Evolutionary conservation across 2,888 invertebrate species (phyloP).

Genomic region (Deroplatys truncata): DNA sequence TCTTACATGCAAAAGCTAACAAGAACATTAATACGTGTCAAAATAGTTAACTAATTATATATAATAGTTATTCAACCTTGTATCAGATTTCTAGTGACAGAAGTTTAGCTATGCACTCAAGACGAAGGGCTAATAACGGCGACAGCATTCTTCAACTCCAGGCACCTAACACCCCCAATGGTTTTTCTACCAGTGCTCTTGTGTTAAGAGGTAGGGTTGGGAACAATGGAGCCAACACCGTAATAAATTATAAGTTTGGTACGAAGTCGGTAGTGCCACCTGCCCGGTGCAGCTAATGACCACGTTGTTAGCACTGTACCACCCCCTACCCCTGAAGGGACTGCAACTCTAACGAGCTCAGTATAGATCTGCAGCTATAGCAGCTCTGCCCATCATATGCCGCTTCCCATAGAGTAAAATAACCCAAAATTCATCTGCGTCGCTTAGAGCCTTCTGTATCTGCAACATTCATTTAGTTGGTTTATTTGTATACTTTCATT

Average conservation of each 20-base stretch:
- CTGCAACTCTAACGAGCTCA: neutral
- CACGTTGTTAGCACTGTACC: neutral
- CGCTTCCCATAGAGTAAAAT: no score
- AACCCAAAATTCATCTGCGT: no score
- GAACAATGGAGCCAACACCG: neutral
- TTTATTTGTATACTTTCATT: no score
- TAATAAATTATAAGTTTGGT: neutral
- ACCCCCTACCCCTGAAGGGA: neutral
- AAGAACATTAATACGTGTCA: no score
- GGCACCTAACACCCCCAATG: neutral
- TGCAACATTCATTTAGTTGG: no score
- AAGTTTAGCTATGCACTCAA: neutral
- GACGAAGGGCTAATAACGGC: no score
- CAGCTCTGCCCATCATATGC: no score
- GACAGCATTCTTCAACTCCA: neutral
- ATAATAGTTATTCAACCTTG: no score
- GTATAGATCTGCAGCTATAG: neutral
- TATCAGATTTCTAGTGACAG: no score
- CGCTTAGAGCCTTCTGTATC: no score
- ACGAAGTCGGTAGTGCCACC: neutral
- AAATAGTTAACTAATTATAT: no score
- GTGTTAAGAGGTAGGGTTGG: neutral
- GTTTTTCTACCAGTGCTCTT: neutral
- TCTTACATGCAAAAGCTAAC: no score
- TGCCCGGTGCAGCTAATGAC: neutral